Base-by-base conservation (phyloP, 2,797 vertebrate species). In the Tarsius wallacei region DNA sequence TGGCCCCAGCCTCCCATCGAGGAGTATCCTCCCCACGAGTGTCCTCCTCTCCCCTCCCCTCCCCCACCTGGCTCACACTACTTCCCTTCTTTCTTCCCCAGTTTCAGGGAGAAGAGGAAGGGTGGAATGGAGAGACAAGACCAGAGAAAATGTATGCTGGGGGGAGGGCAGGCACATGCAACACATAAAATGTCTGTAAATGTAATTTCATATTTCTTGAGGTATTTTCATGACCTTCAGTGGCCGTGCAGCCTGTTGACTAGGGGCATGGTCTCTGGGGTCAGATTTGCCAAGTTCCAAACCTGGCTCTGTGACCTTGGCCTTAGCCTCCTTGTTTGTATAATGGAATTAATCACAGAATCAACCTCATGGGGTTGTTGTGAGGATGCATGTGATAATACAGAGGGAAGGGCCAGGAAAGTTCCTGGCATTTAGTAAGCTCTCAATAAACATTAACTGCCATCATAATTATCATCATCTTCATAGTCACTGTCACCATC, bases 261-360 rank as follows among this genome's bases (percentile, higher is more conserved):
- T 74, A 73, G 88, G 13, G 68, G 13, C n/a, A 10, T 8, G 10
- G 5, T 42, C 42, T 70, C 59, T 91, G 80, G 66, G n/a, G 61
- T 76, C 73, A 53, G 84, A 31, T 82, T 70, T 85, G 55, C 64
- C 57, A 33, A 57, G 51, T 42, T 63, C 87, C 9, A 59, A 14
- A 14, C 78, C 76, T 53, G 66, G 64, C 64, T 83, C 66, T 57
- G 61, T 59, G n/a, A 77, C 51, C 47, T 70, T 42, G 84, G 83
- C 81, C 31, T 97, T 14, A n/a, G 42, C 55, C 64, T 66, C 33
- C 55, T 91, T 87, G 28, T 87, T 66, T 42, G n/a, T 13, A 7
- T 59, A 42, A 66, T 0, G 76, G 85, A 91, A 49, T 63, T 15
- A 73, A 76, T 31, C 47, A 73, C 10, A 93, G 73, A 49, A 53